Conservation (phyloP, 2,113 vertebrate genomes). For the Gopherus flavomarginatus region DNA sequence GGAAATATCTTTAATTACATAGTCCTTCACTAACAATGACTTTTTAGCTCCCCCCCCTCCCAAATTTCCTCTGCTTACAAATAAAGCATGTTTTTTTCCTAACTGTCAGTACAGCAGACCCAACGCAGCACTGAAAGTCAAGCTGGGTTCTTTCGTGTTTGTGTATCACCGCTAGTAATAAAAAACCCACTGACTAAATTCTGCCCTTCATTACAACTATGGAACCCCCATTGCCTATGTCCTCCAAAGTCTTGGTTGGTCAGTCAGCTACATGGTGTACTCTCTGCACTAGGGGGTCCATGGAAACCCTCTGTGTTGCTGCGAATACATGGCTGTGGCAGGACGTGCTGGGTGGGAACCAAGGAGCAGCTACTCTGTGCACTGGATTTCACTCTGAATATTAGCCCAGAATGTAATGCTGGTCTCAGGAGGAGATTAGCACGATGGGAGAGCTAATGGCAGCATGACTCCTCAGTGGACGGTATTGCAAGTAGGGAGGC, state of each 20-base stretch:
- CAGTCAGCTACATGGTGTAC: background rate
- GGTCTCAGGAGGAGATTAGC: background rate
- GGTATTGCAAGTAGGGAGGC: background rate
- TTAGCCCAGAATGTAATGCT: background rate
- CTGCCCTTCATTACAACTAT: accelerated
- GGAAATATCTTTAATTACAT: background rate
- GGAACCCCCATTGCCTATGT: background rate
- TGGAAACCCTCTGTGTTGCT: background rate
- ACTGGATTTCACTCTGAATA: background rate
- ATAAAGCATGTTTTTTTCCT: background rate
- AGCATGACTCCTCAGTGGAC: background rate
- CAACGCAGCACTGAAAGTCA: background rate
- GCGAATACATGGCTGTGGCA: background rate
- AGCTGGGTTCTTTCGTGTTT: background rate
- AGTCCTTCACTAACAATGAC: background rate
- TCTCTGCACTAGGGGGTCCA: background rate
- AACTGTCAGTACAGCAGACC: background rate
- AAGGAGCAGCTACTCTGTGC: background rate
- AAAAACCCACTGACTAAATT: background rate
- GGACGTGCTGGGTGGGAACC: background rate
- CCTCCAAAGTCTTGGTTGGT: background rate
- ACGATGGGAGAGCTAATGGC: background rate
- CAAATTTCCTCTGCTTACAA: background rate
- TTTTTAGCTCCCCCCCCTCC: background rate
- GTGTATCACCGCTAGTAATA: too few relatives aligned